Percentiles rank a stretch among this genome's conserved stretches.
phyloP scores from a whole-genome alignment of 2,888 invertebrate species.

The Cancer borealis region DNA sequence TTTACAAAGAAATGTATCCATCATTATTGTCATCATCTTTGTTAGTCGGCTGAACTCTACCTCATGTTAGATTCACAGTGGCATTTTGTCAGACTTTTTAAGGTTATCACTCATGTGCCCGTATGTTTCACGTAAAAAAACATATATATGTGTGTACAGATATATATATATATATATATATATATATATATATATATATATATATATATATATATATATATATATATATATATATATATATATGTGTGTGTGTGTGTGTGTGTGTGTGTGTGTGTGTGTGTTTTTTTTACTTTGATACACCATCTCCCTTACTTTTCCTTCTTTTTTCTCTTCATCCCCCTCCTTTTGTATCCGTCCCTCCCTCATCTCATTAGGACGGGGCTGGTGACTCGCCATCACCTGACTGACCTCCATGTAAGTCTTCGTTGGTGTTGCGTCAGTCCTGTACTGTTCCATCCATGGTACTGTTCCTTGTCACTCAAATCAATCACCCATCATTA shows the following conservation, averaged over 20 bases:
- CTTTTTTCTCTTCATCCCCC: neutral
- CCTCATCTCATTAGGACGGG: neutral
- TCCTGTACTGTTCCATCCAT: neutral
- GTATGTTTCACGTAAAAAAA: neutral
- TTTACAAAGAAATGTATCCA: no score
- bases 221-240: slow-evolving; percentile 46
- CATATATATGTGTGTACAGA: neutral
- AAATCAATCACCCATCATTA: neutral
- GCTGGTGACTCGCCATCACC: neutral
- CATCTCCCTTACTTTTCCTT: neutral
- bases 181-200: slow-evolving; percentile 59
- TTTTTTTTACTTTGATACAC: no score
- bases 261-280: slow-evolving; percentile 36
- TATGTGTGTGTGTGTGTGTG: slow-evolving; percentile 44
- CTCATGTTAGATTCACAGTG: no score
- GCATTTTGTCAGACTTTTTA: no score
- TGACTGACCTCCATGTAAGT: slow-evolving; percentile 11
- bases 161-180: slow-evolving; percentile 60
- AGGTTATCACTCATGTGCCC: neutral
- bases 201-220: slow-evolving; percentile 58
- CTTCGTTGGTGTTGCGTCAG: neutral
- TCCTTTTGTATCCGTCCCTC: neutral
- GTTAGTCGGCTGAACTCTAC: no score
- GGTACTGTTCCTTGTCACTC: neutral
- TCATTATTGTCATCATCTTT: no score